These are phyloP conservation scores for silkworm (Bombyx mori) DNA, from an alignment of 1,140 invertebrate species.

Conservation along the genomic window ASM3026992v2 NC_085114.1:15952001-15952500, in stretches of 20 bases:
- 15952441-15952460: conserved; percentile 11
- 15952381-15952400: background rate
- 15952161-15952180: background rate
- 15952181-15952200: conserved; percentile 1
- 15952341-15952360: background rate
- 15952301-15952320: too few relatives aligned
- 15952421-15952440: conserved; percentile 13
- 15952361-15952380: background rate
- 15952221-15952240: background rate
- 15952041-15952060: conserved; percentile 1
- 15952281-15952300: background rate
- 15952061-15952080: conserved; percentile 4
- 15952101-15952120: conserved; percentile 10
- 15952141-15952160: conserved; percentile 3
- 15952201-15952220: background rate
- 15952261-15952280: background rate
- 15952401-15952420: conserved; percentile 15
- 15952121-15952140: conserved; percentile 12
- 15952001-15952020: conserved; percentile 6
- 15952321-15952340: background rate
- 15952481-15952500: conserved; percentile 1
- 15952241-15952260: background rate
- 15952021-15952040: conserved; percentile 9
- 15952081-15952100: conserved; percentile 11
- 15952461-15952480: conserved; percentile 5